A percentile compares a stretch with the other conserved stretches of the same genome.
phyloP scores from a whole-genome alignment of 2,888 invertebrate genomes.

The Chloromyia formosa region DNA sequence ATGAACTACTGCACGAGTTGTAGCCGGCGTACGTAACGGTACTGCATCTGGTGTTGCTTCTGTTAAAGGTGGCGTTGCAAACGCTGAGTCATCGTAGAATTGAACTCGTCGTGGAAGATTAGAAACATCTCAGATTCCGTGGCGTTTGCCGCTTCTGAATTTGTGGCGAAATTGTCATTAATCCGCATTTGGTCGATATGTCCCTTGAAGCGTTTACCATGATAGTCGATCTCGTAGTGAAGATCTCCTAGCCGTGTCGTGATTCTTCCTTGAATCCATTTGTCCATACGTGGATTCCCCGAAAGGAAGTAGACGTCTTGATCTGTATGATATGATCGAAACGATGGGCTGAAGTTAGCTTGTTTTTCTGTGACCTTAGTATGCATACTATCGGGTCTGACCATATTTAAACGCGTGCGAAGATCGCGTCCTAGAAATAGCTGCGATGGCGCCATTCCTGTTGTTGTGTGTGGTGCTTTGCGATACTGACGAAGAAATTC shows the following conservation, averaged over 20 bases:
- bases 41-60: too few relatives aligned
- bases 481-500: slow-evolving; percentile 47
- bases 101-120: too few relatives aligned
- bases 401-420: slow-evolving; percentile 45
- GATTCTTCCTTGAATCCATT: not conserved
- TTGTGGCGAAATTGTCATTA: too few relatives aligned
- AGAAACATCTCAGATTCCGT: too few relatives aligned
- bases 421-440: slow-evolving; percentile 47
- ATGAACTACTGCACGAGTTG: too few relatives aligned
- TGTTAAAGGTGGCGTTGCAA: too few relatives aligned
- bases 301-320: slow-evolving; percentile 21
- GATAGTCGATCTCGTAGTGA: slow-evolving; percentile 2
- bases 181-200: slow-evolving; percentile 17
- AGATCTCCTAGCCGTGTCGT: not conserved
- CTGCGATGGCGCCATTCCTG: slow-evolving; percentile 44
- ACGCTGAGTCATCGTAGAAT: too few relatives aligned
- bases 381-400: slow-evolving; percentile 40
- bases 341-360: not conserved
- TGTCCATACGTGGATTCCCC: slow-evolving; percentile 3
- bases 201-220: slow-evolving; percentile 3
- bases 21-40: too few relatives aligned
- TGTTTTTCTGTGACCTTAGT: slow-evolving; percentile 10
- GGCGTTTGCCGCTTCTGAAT: too few relatives aligned
- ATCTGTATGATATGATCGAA: not conserved
- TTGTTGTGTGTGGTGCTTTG: slow-evolving; percentile 49